Percentiles rank a stretch among this genome's conserved stretches.
These are phyloP conservation scores for Nerophis ophidion DNA, from an alignment of 2,113 vertebrate genomes.

Conservation along the genomic window DNA sequence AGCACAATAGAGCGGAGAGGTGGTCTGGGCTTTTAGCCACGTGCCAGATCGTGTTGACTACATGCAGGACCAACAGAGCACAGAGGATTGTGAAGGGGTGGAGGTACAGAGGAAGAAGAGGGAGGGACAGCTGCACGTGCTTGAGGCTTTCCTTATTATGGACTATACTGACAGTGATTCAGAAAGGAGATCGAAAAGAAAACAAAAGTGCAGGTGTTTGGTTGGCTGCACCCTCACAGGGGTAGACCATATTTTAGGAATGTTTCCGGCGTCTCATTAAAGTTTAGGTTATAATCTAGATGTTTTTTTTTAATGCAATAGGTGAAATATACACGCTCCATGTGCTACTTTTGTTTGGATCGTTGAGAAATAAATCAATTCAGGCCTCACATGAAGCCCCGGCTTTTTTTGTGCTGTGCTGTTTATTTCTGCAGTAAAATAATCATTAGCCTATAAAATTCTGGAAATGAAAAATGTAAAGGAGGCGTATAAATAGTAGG, in stretches of 20 bases:
- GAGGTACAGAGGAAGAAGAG: slow-evolving; percentile 26
- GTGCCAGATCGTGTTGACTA: slow-evolving; percentile 59
- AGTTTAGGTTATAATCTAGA: slow-evolving; percentile 23
- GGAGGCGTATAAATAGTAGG: slow-evolving; percentile 64
- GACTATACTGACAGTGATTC: slow-evolving; percentile 1
- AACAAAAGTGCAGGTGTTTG: slow-evolving; percentile 47
- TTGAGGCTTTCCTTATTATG: slow-evolving; percentile 47
- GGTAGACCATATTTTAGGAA: slow-evolving; percentile 20
- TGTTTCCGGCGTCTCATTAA: slow-evolving; percentile 16
- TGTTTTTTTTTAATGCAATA: slow-evolving; percentile 18
- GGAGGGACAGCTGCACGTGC: slow-evolving; percentile 63
- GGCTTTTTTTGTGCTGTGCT: slow-evolving; percentile 54
- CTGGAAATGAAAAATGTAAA: slow-evolving; percentile 67
- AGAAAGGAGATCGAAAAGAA: slow-evolving; percentile 7
- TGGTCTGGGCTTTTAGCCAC: slow-evolving; percentile 64
- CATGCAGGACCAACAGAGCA: slow-evolving; percentile 37
- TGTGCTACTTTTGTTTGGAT: slow-evolving; percentile 41
- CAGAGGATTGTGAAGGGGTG: slow-evolving; percentile 29
- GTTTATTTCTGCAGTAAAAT: slow-evolving; percentile 65
- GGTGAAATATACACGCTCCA: slow-evolving; percentile 24
- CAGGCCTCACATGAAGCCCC: slow-evolving; percentile 57
- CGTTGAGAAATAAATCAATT: slow-evolving; percentile 60
- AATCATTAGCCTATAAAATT: slow-evolving; percentile 73
- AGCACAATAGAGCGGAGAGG: slow-evolving; percentile 63
- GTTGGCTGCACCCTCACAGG: neutral